Base-by-base conservation (phyloP, 2,888 invertebrate genomes). In the Petrolisthes manimaculis region DNA sequence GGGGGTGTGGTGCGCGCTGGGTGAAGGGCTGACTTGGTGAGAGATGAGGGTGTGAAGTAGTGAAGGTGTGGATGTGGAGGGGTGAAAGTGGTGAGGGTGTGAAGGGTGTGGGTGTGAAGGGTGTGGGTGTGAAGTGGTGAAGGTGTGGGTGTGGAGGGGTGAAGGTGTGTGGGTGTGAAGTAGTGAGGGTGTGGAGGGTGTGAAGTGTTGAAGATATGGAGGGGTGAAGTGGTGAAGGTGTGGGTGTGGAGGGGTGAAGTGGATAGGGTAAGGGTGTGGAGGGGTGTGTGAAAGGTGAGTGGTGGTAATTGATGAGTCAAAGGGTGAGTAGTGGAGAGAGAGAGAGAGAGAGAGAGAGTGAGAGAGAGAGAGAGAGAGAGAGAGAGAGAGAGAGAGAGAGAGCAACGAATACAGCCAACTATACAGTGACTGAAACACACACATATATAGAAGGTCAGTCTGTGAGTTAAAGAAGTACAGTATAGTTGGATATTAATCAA, bases 1-100 rank as follows among this genome's bases (percentile, higher is more conserved):
- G 83, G 86, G 86, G 56, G 77, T 18, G 81, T 61, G 79, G 61
- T 61, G 82, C 24, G 83, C 61, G 75, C 75, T 77, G 75, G 61
- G 71, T 55, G 9, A 56, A 56, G 74, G 75, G 54, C 55, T 55
- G n/a, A 54, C 24, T 67, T 37, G 69, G 53, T 21, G 61, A 53
- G 21, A 14, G 53, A 54, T 77, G 61, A n/a, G 21, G 5, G n/a
- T 8, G 84, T 21, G 56, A 51, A 69, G 9, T 67, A 69, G n/a
- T 37, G 77, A n/a, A 5, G n/a, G 24, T 5, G 6, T 9, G 24
- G 18, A 37, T 6, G 71, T 18, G 67, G 8, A 5, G 54, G n/a
- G 37, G 80, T 53, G n/a, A 80, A 80, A 24, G 80, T 0, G 5
- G 56, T 54, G n/a, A 6, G 5, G 54, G 80, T 69, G 69, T 14